phyloP scores from a whole-genome alignment of 2,888 invertebrate genomes.

The Rosalia funebris region DNA sequence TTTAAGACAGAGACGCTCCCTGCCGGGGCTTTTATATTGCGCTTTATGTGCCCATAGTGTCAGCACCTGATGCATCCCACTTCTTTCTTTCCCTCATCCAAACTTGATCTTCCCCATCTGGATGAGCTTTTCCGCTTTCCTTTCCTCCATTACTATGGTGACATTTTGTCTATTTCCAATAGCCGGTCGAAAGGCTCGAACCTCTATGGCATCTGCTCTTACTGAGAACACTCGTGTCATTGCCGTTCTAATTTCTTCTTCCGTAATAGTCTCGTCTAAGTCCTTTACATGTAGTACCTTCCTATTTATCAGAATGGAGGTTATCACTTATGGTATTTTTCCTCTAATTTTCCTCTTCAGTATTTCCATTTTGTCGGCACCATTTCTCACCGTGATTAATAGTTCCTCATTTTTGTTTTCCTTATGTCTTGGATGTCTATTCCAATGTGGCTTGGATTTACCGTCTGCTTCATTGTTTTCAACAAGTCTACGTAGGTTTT shows the following conservation, averaged over 20 bases:
- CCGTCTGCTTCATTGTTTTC: slow-evolving; percentile 16
- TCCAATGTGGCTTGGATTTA: slow-evolving; percentile 14
- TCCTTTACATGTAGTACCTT: no score
- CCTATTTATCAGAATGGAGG: no score
- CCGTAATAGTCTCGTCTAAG: no score
- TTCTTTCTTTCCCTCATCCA: neutral
- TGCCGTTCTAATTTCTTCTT: no score
- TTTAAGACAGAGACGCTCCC: neutral
- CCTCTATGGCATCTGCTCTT: slow-evolving; percentile 24
- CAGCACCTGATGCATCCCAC: no score
- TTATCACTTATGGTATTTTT: no score
- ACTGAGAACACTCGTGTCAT: slow-evolving; percentile 5
- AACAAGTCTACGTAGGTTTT: slow-evolving; percentile 19
- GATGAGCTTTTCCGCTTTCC: neutral
- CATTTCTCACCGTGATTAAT: slow-evolving; percentile 28
- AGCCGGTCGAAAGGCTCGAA: slow-evolving; percentile 38
- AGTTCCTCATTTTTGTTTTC: slow-evolving; percentile 25
- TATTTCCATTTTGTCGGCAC: slow-evolving; percentile 26
- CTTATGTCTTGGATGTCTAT: neutral
- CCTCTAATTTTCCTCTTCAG: slow-evolving; percentile 17
- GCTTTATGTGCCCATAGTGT: no score
- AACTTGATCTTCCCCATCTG: neutral
- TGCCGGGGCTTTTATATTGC: no score
- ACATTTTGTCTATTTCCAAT: slow-evolving; percentile 4
- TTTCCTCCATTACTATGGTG: neutral